phyloP scores from a whole-genome alignment of 2,113 vertebrate genomes.

The Mandrillus leucophaeus region DNA sequence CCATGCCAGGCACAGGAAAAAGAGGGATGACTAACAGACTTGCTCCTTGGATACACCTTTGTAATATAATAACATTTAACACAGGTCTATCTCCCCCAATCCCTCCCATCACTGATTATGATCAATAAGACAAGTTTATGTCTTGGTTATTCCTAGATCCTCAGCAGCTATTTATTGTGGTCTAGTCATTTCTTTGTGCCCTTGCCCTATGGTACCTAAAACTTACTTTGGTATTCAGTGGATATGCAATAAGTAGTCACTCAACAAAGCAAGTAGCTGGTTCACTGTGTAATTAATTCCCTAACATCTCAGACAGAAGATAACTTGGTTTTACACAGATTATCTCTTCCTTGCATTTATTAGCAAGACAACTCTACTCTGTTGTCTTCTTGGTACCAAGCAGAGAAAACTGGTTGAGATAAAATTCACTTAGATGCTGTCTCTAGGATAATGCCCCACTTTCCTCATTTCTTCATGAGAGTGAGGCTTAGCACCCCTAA shows the following conservation, averaged over 20 bases:
- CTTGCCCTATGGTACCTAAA: neutral
- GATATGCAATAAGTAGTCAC: neutral
- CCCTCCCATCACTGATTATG: neutral
- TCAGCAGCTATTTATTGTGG: neutral
- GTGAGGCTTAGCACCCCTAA: neutral
- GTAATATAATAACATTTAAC: neutral
- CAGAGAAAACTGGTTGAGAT: neutral
- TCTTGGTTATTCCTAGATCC: neutral
- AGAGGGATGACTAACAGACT: neutral
- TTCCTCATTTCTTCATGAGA: neutral
- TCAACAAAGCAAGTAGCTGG: conserved; percentile 4
- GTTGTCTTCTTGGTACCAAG: neutral
- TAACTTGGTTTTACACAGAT: conserved; percentile 9
- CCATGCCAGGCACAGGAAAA: neutral
- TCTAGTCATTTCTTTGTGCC: neutral
- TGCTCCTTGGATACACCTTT: neutral
- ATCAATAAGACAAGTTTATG: neutral
- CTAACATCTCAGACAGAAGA: neutral
- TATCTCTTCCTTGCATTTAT: neutral
- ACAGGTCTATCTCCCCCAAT: neutral
- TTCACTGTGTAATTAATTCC: neutral
- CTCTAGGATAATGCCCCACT: neutral
- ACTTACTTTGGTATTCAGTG: neutral
- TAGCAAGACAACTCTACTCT: neutral
- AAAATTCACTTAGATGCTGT: neutral